Evolutionary conservation across 92 coral and sea anemone genomes (phyloP).

Genomic region (Parazoanthus darwini): DNA sequence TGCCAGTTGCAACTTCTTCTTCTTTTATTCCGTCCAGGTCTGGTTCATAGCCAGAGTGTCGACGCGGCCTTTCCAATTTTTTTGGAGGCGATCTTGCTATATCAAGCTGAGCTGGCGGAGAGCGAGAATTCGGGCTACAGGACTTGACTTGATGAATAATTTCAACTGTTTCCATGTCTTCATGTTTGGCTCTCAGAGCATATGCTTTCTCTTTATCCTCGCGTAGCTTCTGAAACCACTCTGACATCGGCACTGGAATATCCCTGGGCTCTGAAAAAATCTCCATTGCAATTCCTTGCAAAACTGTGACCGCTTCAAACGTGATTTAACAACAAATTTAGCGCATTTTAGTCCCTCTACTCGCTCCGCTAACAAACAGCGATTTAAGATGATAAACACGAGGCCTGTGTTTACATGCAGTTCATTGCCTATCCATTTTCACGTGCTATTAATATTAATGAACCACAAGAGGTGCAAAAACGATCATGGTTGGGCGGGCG

Average conservation of each 20-base stretch:
- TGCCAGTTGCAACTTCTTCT: slow-evolving; percentile 21
- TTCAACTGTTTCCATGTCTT: slow-evolving; percentile 34
- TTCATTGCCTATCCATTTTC: slow-evolving; percentile 34
- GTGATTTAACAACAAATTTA: background rate
- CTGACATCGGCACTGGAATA: slow-evolving; percentile 40
- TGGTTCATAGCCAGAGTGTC: slow-evolving; percentile 37
- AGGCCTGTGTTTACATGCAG: slow-evolving; percentile 40
- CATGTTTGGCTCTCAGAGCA: slow-evolving; percentile 34
- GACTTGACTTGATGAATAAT: slow-evolving; percentile 31
- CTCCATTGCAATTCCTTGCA: slow-evolving; percentile 28
- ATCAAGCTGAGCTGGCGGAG: slow-evolving; percentile 12
- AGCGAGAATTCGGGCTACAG: slow-evolving; percentile 17
- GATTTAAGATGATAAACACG: slow-evolving; percentile 44
- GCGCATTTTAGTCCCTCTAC: background rate
- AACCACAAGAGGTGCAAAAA: background rate
- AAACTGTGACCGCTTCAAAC: background rate
- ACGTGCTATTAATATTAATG: slow-evolving; percentile 46
- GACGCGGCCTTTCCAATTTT: slow-evolving; percentile 22
- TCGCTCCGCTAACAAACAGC: slow-evolving; percentile 41
- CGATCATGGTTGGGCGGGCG: slow-evolving; percentile 36
- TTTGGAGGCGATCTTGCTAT: slow-evolving; percentile 23
- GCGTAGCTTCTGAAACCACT: slow-evolving; percentile 41
- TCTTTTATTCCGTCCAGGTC: slow-evolving; percentile 36
- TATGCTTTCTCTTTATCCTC: slow-evolving; percentile 42
- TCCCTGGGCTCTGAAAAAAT: slow-evolving; percentile 25